phyloP scores from a whole-genome alignment of 35 echinoderm and acorn worm species.

The Eucidaris tribuloides region DNA sequence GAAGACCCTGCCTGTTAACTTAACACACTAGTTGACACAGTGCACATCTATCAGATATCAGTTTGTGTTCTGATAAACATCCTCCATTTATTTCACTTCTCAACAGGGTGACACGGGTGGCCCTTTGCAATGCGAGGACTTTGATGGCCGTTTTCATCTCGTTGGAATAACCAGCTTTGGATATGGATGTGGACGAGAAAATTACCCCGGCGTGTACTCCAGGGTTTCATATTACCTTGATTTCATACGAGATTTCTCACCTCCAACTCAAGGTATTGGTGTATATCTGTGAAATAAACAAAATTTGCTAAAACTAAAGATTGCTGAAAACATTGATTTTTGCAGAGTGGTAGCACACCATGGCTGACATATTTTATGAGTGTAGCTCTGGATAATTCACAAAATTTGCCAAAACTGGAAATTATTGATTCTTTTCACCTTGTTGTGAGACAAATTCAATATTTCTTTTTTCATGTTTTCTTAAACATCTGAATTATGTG shows the following conservation, averaged over 20 bases:
- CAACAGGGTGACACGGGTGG: constrained; percentile 72
- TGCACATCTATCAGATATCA: too few species aligned
- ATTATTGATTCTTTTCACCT: too few species aligned
- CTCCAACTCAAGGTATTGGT: background rate
- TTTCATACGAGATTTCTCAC: constrained; percentile 1
- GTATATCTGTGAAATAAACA: background rate
- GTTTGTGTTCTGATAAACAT: too few species aligned
- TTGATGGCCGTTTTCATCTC: constrained; percentile 20
- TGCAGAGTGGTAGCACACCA: background rate
- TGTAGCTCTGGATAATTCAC: background rate
- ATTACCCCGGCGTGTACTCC: constrained; percentile 52
- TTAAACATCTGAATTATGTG: too few species aligned
- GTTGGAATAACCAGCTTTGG: constrained; percentile 64
- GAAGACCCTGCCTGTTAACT: too few species aligned
- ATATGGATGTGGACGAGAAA: constrained; percentile 42
- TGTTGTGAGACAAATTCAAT: too few species aligned
- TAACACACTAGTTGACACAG: too few species aligned
- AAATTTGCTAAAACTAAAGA: background rate
- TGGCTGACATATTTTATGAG: background rate
- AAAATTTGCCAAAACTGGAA: too few species aligned
- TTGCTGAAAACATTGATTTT: background rate
- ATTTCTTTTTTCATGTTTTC: too few species aligned
- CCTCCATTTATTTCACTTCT: too few species aligned
- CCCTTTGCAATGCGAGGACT: constrained; percentile 35
- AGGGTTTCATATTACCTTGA: constrained; percentile 11